phyloP scores from a whole-genome alignment of 35 echinoderm and acorn worm species.

The Apostichopus californicus region DNA sequence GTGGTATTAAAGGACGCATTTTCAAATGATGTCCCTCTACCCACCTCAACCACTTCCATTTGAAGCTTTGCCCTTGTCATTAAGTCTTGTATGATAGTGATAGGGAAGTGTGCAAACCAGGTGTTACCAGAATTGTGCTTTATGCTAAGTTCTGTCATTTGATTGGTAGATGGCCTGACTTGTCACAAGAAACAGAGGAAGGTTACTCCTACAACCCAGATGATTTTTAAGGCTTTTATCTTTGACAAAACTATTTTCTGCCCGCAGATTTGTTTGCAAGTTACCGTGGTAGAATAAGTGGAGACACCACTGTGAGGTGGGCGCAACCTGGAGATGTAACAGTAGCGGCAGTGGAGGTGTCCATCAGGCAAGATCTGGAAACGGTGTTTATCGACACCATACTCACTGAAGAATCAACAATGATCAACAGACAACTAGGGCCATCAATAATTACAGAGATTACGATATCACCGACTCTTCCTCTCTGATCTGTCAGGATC shows the following conservation, averaged over 20 bases:
- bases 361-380: neutral
- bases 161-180: neutral
- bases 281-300: neutral
- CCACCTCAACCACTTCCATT: too few relatives aligned
- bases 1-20: too few relatives aligned
- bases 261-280: neutral
- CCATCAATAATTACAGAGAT: neutral
- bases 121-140: neutral
- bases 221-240: neutral
- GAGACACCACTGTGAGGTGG: neutral
- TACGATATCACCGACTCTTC: neutral
- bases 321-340: neutral
- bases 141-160: neutral
- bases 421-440: neutral
- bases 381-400: neutral
- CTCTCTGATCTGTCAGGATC: neutral
- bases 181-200: neutral
- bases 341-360: neutral
- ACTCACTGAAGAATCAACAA: neutral
- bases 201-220: neutral
- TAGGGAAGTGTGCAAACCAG: neutral
- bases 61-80: too few relatives aligned
- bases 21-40: too few relatives aligned
- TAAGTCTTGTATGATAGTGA: neutral
- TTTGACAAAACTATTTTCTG: neutral